A percentile compares a stretch with the other conserved stretches of the same genome.
These are phyloP conservation scores for Labeo rohita DNA, from an alignment of 2,113 vertebrate genomes.

Conservation along the genomic window DNA sequence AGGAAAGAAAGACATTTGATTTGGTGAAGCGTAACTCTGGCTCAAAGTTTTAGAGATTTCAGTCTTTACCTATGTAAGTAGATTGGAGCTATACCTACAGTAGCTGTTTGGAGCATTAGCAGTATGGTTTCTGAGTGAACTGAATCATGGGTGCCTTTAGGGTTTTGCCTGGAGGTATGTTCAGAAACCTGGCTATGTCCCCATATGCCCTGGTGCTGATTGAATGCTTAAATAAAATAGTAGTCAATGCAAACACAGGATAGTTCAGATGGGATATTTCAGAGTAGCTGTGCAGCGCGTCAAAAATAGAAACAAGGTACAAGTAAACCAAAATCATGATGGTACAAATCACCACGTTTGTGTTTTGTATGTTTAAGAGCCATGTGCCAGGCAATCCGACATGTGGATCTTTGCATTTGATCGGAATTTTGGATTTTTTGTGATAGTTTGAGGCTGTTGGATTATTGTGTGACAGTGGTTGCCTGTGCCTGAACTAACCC, in stretches of 20 bases:
- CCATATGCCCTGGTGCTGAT: not conserved
- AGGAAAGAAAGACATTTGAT: not conserved
- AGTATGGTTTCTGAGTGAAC: not conserved
- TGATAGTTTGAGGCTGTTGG: conserved; percentile 53
- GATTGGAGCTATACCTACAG: not conserved
- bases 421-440: conserved; percentile 20
- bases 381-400: not conserved
- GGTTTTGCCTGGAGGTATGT: not conserved
- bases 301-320: not conserved
- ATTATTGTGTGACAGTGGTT: not conserved
- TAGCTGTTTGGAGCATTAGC: not conserved
- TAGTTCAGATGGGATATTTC: not conserved
- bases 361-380: not conserved
- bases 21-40: not conserved
- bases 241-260: not conserved
- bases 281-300: not conserved
- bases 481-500: conserved; percentile 58
- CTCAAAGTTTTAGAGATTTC: not conserved
- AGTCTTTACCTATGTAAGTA: not conserved
- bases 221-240: not conserved
- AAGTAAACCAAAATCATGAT: not conserved
- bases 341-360: not conserved
- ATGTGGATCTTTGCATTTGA: conserved; percentile 5
- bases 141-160: not conserved
- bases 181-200: no score